Conservation (phyloP, 2,888 invertebrate genomes). For the Cybosia mesomella region DNA sequence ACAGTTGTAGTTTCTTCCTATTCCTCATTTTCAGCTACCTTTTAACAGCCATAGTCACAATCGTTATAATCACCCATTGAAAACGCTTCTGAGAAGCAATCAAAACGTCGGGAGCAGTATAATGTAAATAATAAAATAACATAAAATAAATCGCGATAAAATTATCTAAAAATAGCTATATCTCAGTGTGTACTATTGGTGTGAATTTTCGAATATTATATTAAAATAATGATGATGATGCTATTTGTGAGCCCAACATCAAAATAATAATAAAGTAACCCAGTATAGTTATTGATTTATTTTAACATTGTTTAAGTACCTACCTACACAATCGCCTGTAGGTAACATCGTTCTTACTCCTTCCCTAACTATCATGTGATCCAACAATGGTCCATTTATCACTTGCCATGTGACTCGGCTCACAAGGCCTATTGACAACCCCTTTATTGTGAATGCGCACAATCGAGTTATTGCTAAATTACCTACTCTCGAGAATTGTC, state of each 20-base stretch:
- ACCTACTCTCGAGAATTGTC: conserved; percentile 36
- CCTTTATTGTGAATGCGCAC: conserved; percentile 40
- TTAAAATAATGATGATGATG: no score
- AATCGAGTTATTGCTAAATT: conserved; percentile 49
- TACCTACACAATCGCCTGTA: conserved; percentile 9
- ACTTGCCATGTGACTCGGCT: conserved; percentile 36
- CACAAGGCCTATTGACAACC: conserved; percentile 32
- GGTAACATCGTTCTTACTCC: conserved; percentile 7
- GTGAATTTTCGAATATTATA: no score
- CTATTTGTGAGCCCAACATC: background rate
- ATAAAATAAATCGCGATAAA: no score
- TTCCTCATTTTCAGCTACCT: no score
- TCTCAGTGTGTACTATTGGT: no score
- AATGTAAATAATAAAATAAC: no score
- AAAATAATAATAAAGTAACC: background rate
- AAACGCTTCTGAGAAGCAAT: no score
- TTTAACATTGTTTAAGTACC: background rate
- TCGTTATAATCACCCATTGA: no score
- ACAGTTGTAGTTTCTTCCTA: no score
- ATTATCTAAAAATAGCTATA: no score
- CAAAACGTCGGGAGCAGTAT: no score
- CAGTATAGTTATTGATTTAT: background rate
- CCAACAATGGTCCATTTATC: conserved; percentile 26
- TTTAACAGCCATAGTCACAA: no score
- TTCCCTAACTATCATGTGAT: conserved; percentile 38